These are phyloP conservation scores for Clarias platycephalus DNA, from an alignment of 2,797 vertebrate genomes.

Conservation along the genomic window DNA sequence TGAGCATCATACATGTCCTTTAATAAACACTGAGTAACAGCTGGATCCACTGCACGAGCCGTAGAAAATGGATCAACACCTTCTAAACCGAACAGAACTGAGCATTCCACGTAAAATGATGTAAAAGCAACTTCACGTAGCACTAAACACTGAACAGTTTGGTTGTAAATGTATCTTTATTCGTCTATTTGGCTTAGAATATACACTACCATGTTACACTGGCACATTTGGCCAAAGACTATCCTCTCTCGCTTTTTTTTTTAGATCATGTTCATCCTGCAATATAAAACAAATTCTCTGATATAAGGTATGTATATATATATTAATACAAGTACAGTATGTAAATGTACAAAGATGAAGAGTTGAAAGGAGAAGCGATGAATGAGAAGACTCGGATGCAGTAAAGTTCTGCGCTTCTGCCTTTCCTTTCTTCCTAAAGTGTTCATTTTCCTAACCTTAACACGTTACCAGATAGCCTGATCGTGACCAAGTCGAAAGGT, in stretches of 20 bases:
- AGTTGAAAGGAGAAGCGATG: conserved; percentile 20
- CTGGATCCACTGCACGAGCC: neutral
- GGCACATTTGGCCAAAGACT: conserved; percentile 38
- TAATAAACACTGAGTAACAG: neutral
- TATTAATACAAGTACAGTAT: conserved; percentile 44
- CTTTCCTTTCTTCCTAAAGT: neutral
- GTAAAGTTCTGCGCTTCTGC: conserved; percentile 19
- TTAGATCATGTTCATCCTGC: conserved; percentile 17
- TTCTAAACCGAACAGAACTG: neutral
- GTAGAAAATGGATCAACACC: neutral
- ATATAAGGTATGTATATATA: conserved; percentile 25
- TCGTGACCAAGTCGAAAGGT: neutral
- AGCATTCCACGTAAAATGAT: neutral
- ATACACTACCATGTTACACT: conserved; percentile 34
- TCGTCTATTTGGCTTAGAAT: conserved; percentile 37
- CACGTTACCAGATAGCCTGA: neutral
- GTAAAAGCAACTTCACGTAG: neutral
- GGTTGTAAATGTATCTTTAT: conserved; percentile 45
- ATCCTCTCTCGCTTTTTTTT: neutral
- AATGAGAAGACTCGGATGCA: conserved; percentile 4
- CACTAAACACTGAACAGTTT: neutral
- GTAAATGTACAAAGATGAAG: conserved; percentile 46
- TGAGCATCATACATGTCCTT: too few relatives aligned
- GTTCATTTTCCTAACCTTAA: neutral
- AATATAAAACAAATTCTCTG: conserved; percentile 45